phyloP scores from a whole-genome alignment of 1,140 invertebrate genomes.

The Diachasma alloeum region DNA sequence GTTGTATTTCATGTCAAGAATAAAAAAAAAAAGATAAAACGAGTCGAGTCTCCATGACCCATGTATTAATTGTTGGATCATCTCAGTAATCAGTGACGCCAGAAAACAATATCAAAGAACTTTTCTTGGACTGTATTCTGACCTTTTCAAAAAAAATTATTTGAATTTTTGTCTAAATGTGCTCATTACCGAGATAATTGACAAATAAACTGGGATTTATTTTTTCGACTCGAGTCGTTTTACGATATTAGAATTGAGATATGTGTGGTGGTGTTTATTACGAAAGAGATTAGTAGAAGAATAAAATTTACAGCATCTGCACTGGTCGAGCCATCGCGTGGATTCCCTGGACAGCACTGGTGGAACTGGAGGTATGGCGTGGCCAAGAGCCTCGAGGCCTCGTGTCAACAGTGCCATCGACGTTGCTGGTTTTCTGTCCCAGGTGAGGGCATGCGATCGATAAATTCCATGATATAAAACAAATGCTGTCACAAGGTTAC shows the following conservation, averaged over 20 bases:
- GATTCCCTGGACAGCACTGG: constrained; percentile 70
- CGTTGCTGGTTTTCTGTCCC: constrained; percentile 76
- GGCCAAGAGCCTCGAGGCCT: constrained; percentile 71
- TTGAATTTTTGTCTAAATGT: background rate
- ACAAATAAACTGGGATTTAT: background rate
- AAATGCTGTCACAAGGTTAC: background rate
- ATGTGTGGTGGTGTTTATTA: background rate
- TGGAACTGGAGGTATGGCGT: constrained; percentile 60
- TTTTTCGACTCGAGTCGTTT: background rate
- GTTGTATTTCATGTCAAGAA: background rate
- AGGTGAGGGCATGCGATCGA: constrained; percentile 62
- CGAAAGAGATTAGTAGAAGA: background rate
- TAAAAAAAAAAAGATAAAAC: background rate
- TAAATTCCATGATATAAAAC: background rate
- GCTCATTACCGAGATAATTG: background rate
- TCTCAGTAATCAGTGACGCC: background rate
- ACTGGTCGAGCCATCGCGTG: constrained; percentile 71
- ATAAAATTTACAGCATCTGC: constrained; percentile 71
- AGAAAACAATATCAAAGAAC: background rate
- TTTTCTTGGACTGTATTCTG: background rate
- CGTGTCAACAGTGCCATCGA: constrained; percentile 82
- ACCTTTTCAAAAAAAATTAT: background rate
- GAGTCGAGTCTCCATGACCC: background rate
- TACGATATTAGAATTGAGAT: background rate
- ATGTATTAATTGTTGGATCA: background rate